Evolutionary conservation across 2,888 invertebrate genomes (phyloP), one percentile per base, ranked within the genome.

Genomic region (Adelognathus sp.): DNA sequence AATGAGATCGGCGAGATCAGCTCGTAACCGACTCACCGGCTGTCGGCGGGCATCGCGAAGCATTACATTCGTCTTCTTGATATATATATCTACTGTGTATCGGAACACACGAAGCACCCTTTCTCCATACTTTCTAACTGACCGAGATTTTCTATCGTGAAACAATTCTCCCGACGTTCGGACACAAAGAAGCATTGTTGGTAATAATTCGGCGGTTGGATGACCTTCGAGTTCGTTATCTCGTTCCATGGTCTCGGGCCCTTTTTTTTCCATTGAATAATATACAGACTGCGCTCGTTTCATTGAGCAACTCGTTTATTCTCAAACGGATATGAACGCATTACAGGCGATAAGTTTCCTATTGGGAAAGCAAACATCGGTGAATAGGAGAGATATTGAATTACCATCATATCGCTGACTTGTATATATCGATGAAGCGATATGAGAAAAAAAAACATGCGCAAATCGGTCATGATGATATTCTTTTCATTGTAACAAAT

Each of bases 41-140:
- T 67, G 54, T 54, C 24, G 50, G n/a, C 46, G 46, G 33, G 64
- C 31, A 18, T 18, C 18, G 36, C 46, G 18, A 41, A 61, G 50
- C 64, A 14, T n/a, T 9, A 33, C 64, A 64, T 21, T 21, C 46
- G 24, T 9, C 44, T 44, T 36, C 61, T 56, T 44, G 36, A 46
- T 41, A 33, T n/a, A 36, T 52, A 63, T 46, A 56, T 56, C 54
- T 33, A 61, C 11, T 24, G 11, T n/a, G n/a, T 21, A 11, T 50
- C 11, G 21, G 21, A 41, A 50, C 44, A 44, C 54, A 46, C 69
- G 36, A n/a, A 39, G 31, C 63, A 18, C 52, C 41, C 44, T 56
- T 69, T 69, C 76, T 70, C 63, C 18, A 36, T 46, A 63, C 70
- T 76, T 76, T 76, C 70, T 70, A 76, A 50, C 46, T 29, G 41